Conservation (phyloP, 2,888 invertebrate species). For the Spilosoma lubricipeda region DNA sequence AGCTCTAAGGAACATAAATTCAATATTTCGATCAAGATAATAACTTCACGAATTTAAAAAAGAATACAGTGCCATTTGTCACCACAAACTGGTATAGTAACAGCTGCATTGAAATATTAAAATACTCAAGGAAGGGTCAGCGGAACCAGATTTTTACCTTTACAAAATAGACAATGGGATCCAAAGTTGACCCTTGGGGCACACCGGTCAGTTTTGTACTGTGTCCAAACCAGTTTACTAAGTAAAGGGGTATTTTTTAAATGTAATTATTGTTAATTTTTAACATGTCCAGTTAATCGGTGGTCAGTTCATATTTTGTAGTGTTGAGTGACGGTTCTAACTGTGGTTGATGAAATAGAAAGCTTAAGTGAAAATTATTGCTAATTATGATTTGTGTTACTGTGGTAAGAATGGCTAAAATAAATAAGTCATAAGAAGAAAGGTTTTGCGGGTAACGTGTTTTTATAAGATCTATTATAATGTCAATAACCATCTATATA, state of each 20-base stretch:
- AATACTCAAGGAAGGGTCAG: conserved; percentile 83
- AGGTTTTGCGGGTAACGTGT: neutral
- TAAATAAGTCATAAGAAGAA: too few relatives aligned
- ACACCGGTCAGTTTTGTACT: conserved; percentile 79
- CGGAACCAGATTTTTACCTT: conserved; percentile 82
- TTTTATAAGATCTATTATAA: neutral
- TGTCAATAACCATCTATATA: neutral
- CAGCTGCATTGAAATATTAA: conserved; percentile 75
- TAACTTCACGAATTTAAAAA: conserved; percentile 13
- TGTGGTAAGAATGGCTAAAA: neutral
- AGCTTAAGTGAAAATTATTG: conserved; percentile 36
- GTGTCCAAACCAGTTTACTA: conserved; percentile 73
- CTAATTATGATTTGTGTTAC: neutral
- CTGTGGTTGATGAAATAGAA: conserved; percentile 36
- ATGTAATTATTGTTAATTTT: conserved; percentile 67
- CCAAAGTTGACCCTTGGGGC: conserved; percentile 78
- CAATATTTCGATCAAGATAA: conserved; percentile 31
- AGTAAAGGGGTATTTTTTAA: conserved; percentile 68
- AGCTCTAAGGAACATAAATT: neutral
- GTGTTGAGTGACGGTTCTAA: conserved; percentile 61
- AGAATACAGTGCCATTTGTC: conserved; percentile 52
- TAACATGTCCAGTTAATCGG: conserved; percentile 55
- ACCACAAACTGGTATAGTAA: conserved; percentile 64
- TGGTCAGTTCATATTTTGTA: conserved; percentile 75
- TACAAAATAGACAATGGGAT: conserved; percentile 73